Conservation (phyloP, 2,797 vertebrate species). For the Sylvia borin region DNA sequence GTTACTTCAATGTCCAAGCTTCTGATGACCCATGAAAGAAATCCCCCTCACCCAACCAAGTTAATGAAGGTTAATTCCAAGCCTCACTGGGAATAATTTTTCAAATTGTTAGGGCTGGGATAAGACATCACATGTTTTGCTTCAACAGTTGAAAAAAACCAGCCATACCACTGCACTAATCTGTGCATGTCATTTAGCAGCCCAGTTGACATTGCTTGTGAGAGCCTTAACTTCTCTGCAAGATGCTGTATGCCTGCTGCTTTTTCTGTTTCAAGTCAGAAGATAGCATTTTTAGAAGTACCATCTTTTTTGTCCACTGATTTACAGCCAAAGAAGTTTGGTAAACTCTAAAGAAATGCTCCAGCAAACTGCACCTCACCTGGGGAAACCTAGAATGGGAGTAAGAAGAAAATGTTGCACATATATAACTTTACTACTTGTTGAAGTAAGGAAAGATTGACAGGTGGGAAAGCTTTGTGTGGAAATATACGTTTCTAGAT, state of each 20-base stretch:
- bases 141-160: neutral
- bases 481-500: neutral
- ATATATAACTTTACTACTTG: neutral
- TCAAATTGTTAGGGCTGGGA: neutral
- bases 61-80: neutral
- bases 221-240: neutral
- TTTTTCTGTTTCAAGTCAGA: neutral
- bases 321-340: neutral
- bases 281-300: neutral
- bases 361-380: neutral
- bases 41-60: neutral
- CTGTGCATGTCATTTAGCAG: neutral
- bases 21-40: neutral
- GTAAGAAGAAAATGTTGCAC: neutral
- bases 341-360: neutral
- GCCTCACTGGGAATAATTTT: neutral
- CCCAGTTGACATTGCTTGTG: neutral
- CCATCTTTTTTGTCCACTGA: neutral
- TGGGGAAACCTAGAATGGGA: neutral
- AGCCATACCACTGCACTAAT: neutral
- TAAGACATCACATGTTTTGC: neutral
- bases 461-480: neutral
- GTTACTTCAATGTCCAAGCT: neutral
- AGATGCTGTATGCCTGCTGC: neutral
- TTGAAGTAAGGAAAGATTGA: neutral